These are phyloP conservation scores for Chloropsis cyanopogon DNA, from an alignment of 2,113 vertebrate genomes.

Conservation along the genomic window DNA sequence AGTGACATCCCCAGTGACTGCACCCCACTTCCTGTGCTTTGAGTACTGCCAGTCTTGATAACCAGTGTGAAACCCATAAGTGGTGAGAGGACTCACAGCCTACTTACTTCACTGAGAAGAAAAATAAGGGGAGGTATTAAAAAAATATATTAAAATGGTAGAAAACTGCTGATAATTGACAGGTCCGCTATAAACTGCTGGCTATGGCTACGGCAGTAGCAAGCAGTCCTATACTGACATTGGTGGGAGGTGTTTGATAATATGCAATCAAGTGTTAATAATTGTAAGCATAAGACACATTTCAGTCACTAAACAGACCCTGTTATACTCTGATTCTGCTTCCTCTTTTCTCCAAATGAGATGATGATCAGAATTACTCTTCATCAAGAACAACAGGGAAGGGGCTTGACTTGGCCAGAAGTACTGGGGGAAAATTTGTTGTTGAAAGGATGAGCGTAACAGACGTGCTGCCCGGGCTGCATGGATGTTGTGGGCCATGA, in stretches of 20 bases:
- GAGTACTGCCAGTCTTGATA: neutral
- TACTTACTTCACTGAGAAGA: neutral
- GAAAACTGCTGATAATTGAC: neutral
- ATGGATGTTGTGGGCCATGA: neutral
- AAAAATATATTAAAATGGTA: neutral
- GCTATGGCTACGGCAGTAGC: neutral
- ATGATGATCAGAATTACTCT: neutral
- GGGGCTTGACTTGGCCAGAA: neutral
- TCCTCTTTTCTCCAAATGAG: neutral
- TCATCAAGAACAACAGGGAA: neutral
- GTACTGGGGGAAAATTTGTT: neutral
- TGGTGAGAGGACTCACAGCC: neutral
- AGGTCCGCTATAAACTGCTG: neutral
- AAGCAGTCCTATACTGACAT: neutral
- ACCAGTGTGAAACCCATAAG: neutral
- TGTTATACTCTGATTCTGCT: neutral
- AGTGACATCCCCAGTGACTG: neutral
- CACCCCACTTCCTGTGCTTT: neutral
- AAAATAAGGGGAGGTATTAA: neutral
- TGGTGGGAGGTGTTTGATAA: neutral
- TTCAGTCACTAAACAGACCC: neutral
- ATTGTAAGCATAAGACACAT: neutral
- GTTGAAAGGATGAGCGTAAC: neutral
- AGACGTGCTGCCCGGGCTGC: neutral
- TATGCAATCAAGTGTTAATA: neutral